A percentile compares a stretch with the other conserved stretches of the same genome.
Evolutionary conservation across 2,888 invertebrate species (phyloP).

Genomic region (Salpingus planirostris): DNA sequence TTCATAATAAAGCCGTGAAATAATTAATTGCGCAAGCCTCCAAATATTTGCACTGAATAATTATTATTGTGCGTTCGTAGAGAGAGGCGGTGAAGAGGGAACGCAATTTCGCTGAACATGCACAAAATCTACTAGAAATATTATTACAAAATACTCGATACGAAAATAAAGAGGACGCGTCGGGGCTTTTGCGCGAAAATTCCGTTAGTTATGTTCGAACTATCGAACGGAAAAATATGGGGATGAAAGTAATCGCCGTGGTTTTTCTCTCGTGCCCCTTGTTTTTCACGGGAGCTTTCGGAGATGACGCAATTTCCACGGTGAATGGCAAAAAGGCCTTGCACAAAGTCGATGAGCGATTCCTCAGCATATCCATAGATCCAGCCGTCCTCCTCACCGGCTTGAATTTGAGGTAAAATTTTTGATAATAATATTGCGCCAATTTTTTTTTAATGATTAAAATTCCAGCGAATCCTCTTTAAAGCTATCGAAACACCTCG

Average conservation of each 20-base stretch:
- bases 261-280: constrained; percentile 1
- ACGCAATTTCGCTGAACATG: background rate
- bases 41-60: constrained; percentile 2
- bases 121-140: background rate
- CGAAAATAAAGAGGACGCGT: background rate
- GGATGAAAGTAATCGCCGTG: background rate
- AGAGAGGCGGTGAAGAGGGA: background rate
- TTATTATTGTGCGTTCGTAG: background rate
- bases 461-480: constrained; percentile 47
- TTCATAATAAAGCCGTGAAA: background rate
- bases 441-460: constrained; percentile 1
- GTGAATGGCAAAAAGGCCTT: constrained; percentile 54
- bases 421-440: background rate
- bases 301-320: constrained; percentile 33
- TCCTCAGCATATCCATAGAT: constrained; percentile 65
- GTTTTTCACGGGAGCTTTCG: constrained; percentile 1
- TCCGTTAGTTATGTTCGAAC: background rate
- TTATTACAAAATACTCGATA: background rate
- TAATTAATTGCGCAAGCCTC: constrained; percentile 1
- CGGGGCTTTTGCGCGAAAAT: background rate
- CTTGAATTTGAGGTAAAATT: constrained; percentile 38
- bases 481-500: constrained; percentile 57
- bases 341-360: constrained; percentile 58
- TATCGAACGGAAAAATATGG: background rate
- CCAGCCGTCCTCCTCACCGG: constrained; percentile 53